Evolutionary conservation across 64 coral and sea anemone species (phyloP), one percentile per base, ranked within the genome.

Genomic region (Montipora capricornis): DNA sequence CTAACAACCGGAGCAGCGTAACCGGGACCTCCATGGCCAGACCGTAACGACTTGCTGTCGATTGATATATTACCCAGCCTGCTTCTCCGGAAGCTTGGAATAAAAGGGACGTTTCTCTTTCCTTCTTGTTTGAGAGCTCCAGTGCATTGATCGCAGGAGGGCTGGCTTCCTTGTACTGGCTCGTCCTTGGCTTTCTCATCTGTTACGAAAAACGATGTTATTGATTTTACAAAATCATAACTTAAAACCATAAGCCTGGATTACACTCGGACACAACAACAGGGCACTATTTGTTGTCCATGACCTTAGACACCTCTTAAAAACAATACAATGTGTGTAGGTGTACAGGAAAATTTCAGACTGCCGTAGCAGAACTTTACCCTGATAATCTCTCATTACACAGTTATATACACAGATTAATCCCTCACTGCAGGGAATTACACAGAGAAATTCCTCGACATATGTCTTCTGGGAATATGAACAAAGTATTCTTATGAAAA

Each of bases 1-100:
- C 92, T 82, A 8, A 80, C 78, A 45, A 97, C 93, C 3, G 95
- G 95, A 6, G 95, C 95, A 58, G 95, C 95, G 51, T 97, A 97
- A 6, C 92, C 89, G 60, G 92, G 92, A 14, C 95, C 89, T 73
- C 80, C 83, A 13, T 71, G 58, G 7, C 60, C 90, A 29, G 87
- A 87, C 78, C 90, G 48, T 20, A 97, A 15, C 7, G 87, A 79
- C 26, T 49, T 97, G 48, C 92, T 94, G 51, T 97, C 92, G 26
- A 97, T 85, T 12, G 89, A 76, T 4, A 94, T 60, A 71, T 97
- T 97, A 8, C 87, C 91, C 46, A 97, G 76, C 37, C 95, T 85
- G n/a, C 95, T 92, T 20, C 88, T 81, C 57, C 90, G 89, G 19
- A 97, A 94, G 62, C 49, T 77, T 22, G 88, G 67, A 75, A 94